Percentiles rank a stretch among this genome's conserved stretches.
Evolutionary conservation across 2,888 invertebrate species (phyloP).

Genomic region (Trichopoda pennipes): DNA sequence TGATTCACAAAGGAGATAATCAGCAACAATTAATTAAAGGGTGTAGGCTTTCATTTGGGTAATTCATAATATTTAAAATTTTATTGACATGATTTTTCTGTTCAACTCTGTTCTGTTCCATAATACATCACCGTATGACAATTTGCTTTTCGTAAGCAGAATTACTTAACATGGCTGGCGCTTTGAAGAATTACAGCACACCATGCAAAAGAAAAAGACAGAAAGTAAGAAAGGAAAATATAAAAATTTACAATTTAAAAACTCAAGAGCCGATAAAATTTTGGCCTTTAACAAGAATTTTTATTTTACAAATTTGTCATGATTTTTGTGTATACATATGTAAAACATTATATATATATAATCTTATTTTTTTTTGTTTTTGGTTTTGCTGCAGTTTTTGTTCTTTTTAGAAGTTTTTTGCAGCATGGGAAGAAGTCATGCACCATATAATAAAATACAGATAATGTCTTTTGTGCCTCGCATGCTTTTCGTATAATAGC

Average conservation of each 20-base stretch:
- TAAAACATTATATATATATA: not conserved
- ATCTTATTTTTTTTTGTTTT: not conserved
- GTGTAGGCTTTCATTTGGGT: slow-evolving; percentile 48
- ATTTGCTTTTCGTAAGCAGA: slow-evolving; percentile 38
- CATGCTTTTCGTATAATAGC: slow-evolving; percentile 74
- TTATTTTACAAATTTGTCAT: slow-evolving; percentile 57
- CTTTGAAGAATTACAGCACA: slow-evolving; percentile 1
- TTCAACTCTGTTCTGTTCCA: slow-evolving; percentile 9
- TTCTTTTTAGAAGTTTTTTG: slow-evolving; percentile 48
- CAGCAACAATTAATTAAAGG: slow-evolving; percentile 58
- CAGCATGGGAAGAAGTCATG: slow-evolving; percentile 62
- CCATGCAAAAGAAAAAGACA: slow-evolving; percentile 21
- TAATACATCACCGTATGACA: slow-evolving; percentile 22
- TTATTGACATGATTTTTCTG: slow-evolving; percentile 46
- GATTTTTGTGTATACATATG: slow-evolving; percentile 30
- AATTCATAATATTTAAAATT: slow-evolving; percentile 62
- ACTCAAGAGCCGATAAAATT: slow-evolving; percentile 58
- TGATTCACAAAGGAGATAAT: slow-evolving; percentile 28
- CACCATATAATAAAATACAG: slow-evolving; percentile 63
- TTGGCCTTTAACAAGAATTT: slow-evolving; percentile 57
- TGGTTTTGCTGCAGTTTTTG: slow-evolving; percentile 10
- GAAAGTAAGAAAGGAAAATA: too few species aligned
- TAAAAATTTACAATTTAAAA: slow-evolving; percentile 41
- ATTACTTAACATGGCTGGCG: slow-evolving; percentile 25
- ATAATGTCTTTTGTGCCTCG: slow-evolving; percentile 65